Evolutionary conservation across 2,797 vertebrate genomes (phyloP).

Genomic region (Chaetodon trifasciatus): DNA sequence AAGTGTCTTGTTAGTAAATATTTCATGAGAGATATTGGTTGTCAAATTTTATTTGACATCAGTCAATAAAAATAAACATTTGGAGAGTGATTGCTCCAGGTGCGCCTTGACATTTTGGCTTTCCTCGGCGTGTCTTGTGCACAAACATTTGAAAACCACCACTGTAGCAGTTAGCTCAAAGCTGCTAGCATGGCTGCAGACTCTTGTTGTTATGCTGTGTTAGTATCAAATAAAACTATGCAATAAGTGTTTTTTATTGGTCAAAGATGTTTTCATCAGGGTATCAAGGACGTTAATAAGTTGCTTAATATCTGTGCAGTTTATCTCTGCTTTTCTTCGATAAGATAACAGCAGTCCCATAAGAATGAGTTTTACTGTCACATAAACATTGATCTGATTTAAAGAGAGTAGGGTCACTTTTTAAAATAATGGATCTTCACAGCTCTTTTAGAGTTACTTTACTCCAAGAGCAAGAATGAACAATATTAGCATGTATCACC

Average conservation of each 20-base stretch:
- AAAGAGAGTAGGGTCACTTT: neutral
- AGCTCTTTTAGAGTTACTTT: slow-evolving; percentile 9
- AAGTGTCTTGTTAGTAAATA: too few species aligned
- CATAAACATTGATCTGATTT: neutral
- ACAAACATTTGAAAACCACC: too few species aligned
- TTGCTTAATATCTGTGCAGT: neutral
- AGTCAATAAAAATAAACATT: too few species aligned
- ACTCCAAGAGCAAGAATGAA: slow-evolving; percentile 8
- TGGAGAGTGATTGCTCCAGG: too few species aligned
- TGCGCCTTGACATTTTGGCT: too few species aligned
- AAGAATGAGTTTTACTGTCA: neutral
- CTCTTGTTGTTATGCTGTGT: neutral
- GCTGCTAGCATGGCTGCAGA: neutral
- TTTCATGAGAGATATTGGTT: too few species aligned
- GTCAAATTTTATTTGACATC: too few species aligned
- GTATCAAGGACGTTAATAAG: neutral
- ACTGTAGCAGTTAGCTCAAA: too few species aligned
- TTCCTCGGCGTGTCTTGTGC: too few species aligned
- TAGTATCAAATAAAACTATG: neutral
- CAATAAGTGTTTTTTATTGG: neutral
- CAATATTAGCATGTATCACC: slow-evolving; percentile 4
- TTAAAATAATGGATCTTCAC: slow-evolving; percentile 7
- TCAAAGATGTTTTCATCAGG: neutral
- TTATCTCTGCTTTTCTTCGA: neutral
- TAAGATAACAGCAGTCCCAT: neutral